phyloP scores from a whole-genome alignment of 2,888 invertebrate species.

The Leptopterna dolabrata region DNA sequence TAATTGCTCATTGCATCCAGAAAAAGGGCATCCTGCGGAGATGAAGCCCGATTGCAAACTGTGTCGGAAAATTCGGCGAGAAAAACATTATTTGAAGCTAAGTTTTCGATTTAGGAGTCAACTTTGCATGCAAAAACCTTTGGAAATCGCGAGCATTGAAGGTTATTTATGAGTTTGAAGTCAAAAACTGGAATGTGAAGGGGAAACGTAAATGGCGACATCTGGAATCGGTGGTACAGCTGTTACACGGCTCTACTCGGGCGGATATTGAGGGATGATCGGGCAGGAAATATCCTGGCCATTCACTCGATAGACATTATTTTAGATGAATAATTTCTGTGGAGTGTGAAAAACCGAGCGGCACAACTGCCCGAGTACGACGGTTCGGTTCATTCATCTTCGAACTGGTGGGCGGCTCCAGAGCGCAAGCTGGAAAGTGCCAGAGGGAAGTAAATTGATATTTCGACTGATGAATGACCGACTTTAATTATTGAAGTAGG shows the following conservation, averaged over 20 bases:
- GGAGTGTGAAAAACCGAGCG: neutral
- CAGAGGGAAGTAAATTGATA: conserved; percentile 17
- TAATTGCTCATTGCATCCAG: too few species aligned
- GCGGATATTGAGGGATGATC: neutral
- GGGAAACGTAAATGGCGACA: too few species aligned
- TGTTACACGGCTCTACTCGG: neutral
- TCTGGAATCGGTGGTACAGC: neutral
- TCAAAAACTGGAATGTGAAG: neutral
- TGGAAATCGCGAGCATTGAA: too few species aligned
- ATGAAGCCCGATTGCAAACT: too few species aligned
- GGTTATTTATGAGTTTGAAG: neutral
- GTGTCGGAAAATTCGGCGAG: too few species aligned
- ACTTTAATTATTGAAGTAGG: conserved; percentile 25
- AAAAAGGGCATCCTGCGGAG: too few species aligned
- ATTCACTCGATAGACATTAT: neutral
- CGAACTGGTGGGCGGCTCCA: neutral
- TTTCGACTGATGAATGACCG: conserved; percentile 13
- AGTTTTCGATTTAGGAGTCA: too few species aligned
- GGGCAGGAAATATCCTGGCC: neutral
- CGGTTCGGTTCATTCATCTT: neutral
- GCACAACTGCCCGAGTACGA: neutral
- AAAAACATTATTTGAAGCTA: too few species aligned
- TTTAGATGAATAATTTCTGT: neutral
- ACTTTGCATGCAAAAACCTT: too few species aligned
- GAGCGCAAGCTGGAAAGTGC: neutral